Base-by-base conservation (phyloP, 2,797 vertebrate species). In the Poeciliopsis turneri region DNA sequence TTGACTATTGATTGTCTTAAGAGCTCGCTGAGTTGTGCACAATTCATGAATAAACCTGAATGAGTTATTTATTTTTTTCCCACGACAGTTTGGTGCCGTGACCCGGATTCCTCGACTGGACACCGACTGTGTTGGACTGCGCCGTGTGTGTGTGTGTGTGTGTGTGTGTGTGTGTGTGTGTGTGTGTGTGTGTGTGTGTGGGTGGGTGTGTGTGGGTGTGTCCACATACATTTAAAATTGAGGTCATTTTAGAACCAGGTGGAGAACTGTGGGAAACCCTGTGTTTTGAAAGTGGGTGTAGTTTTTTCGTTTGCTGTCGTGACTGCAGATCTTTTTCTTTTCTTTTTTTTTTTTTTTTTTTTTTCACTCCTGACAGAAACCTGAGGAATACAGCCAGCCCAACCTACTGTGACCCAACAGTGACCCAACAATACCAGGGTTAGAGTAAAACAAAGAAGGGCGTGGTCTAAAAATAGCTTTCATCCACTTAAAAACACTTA, bases 401-500 rank as follows among this genome's bases (percentile, higher is more conserved):
- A 45, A 2, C 36, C 45, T 47, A 3, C 61, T 8, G 39, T 41
- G 39, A 41, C 39, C 6, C 39, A 7, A 8, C 6, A 57, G n/a
- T 46, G 57, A 61, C 0, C 66, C 18, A 4, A 43, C 49, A 43
- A 47, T 64, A 69, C 71, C 47, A 41, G 28, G 49, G n/a, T 75
- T 28, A 55, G 69, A 2, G 49, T 3, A 7, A 72, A 68, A 84
- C 68, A 76, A 59, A 61, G 33, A 82, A 33, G 79, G 78, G 75
- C 12, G 83, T 66, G 57, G 77, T 59, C 74, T 87, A 76, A 20
- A 49, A 46, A 77, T 23, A 75, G 49, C 43, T 77, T 15, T 3
- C 2, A 46, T 61, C 51, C 74, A 64, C 43, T 69, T 80, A 11
- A 73, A 72, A 72, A 82, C 18, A 64, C 55, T 28, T 33, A 64